These are phyloP conservation scores for Melitaea cinxia DNA, from an alignment of 1,140 invertebrate species.

Conservation along the genomic window DNA sequence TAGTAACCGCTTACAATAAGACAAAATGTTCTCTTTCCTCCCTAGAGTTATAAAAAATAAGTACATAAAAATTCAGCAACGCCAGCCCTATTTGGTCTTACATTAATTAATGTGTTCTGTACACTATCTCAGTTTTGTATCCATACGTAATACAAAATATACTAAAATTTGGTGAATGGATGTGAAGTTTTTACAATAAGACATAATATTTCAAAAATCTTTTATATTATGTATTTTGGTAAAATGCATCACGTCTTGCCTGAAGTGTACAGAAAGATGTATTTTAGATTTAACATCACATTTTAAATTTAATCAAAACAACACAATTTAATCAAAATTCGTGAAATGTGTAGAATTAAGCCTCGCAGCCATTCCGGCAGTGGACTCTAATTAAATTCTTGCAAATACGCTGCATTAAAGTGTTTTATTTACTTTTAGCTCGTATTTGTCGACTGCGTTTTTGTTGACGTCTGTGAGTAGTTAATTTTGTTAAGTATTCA, in stretches of 20 bases:
- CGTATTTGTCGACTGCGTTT: slow-evolving; percentile 50
- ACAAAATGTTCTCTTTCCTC: no score
- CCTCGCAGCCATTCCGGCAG: slow-evolving; percentile 35
- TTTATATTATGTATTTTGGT: background rate
- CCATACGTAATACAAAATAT: no score
- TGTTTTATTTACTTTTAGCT: slow-evolving; percentile 51
- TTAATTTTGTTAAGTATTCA: slow-evolving; percentile 30
- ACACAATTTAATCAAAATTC: no score
- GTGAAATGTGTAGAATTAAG: slow-evolving; percentile 47
- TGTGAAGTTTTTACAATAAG: background rate
- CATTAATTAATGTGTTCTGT: no score
- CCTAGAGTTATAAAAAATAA: no score
- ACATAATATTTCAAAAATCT: background rate
- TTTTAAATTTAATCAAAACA: slow-evolving; percentile 34
- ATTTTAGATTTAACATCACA: slow-evolving; percentile 10
- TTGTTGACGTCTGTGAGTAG: slow-evolving; percentile 26
- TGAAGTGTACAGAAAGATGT: background rate
- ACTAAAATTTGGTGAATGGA: no score
- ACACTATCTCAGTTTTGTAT: no score
- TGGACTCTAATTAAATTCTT: slow-evolving; percentile 58
- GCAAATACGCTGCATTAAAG: slow-evolving; percentile 53
- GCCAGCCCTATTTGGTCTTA: no score
- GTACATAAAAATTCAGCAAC: no score
- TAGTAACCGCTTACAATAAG: no score
- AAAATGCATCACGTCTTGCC: slow-evolving; percentile 1